These are phyloP conservation scores for Malthinus seriepunctatus DNA, from an alignment of 2,888 invertebrate genomes.

Conservation along the genomic window DNA sequence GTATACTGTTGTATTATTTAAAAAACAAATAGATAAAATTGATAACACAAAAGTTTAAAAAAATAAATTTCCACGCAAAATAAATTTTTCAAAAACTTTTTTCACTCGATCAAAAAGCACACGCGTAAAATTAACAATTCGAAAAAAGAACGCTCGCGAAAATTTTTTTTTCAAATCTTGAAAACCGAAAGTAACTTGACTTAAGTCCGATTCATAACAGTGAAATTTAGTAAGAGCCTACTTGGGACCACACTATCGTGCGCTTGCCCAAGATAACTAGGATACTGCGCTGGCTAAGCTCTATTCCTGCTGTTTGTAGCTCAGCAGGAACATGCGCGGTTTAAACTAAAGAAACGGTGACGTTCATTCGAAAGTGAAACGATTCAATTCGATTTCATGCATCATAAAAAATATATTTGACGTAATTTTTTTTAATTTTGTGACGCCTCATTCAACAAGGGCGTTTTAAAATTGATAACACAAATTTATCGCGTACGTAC, in stretches of 20 bases:
- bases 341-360: conserved; percentile 38
- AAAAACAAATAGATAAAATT: neutral
- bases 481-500: conserved; percentile 3
- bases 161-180: conserved; percentile 3
- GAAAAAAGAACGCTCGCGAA: neutral
- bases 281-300: conserved; percentile 49
- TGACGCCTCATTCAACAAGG: conserved; percentile 23
- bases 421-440: conserved; percentile 42
- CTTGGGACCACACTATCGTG: conserved; percentile 54
- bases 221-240: conserved; percentile 40
- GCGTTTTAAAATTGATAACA: conserved; percentile 5
- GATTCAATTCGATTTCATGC: conserved; percentile 46
- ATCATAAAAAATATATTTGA: conserved; percentile 50
- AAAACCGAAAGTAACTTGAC: neutral
- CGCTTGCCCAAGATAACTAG: conserved; percentile 55
- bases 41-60: conserved; percentile 3
- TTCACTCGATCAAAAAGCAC: conserved; percentile 3
- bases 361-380: conserved; percentile 58
- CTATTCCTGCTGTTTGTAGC: conserved; percentile 50
- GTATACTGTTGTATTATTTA: neutral
- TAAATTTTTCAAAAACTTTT: conserved; percentile 8
- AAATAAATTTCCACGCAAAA: conserved; percentile 9
- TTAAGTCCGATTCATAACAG: conserved; percentile 15
- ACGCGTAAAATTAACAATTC: conserved; percentile 18
- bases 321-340: conserved; percentile 49